Conservation (phyloP, 2,888 invertebrate genomes). For the Pterostichus madidus region DNA sequence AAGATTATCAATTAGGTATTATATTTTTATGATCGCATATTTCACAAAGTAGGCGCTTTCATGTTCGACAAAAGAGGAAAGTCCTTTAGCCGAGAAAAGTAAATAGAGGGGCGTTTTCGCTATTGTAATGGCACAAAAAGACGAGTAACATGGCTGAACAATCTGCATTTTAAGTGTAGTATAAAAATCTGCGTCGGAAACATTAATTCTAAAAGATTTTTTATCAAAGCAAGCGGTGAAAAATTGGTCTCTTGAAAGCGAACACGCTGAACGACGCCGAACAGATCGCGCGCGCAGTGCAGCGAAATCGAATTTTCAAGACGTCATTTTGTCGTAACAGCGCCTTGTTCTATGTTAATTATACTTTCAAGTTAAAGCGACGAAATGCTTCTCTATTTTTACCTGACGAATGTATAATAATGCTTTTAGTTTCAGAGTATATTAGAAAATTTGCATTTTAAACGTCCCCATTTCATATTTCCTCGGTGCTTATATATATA, state of each 20-base stretch:
- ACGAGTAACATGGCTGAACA: conserved; percentile 53
- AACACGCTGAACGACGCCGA: background rate
- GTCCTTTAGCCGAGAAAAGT: conserved; percentile 50
- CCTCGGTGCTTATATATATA: conserved; percentile 31
- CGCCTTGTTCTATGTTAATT: conserved; percentile 64
- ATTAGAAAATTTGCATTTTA: conserved; percentile 67
- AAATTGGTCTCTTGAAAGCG: conserved; percentile 53
- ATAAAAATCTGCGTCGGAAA: conserved; percentile 57
- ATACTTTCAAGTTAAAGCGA: conserved; percentile 60
- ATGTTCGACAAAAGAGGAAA: conserved; percentile 38
- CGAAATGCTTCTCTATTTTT: conserved; percentile 60
- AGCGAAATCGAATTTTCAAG: conserved; percentile 61
- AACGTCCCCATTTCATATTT: conserved; percentile 62
- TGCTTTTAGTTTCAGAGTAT: conserved; percentile 62
- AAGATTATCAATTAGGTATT: conserved; percentile 46
- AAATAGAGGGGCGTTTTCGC: conserved; percentile 43
- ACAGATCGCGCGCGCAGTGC: conserved; percentile 14
- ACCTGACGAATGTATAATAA: conserved; percentile 64
- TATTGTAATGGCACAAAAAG: conserved; percentile 47
- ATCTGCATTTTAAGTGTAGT: conserved; percentile 61
- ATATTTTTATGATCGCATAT: conserved; percentile 49
- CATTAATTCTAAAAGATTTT: conserved; percentile 63
- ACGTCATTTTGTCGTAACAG: conserved; percentile 49
- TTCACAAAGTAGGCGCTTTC: conserved; percentile 44
- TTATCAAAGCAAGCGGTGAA: conserved; percentile 57